phyloP scores from a whole-genome alignment of 2,113 vertebrate genomes.

The Phyllostomus discolor region DNA sequence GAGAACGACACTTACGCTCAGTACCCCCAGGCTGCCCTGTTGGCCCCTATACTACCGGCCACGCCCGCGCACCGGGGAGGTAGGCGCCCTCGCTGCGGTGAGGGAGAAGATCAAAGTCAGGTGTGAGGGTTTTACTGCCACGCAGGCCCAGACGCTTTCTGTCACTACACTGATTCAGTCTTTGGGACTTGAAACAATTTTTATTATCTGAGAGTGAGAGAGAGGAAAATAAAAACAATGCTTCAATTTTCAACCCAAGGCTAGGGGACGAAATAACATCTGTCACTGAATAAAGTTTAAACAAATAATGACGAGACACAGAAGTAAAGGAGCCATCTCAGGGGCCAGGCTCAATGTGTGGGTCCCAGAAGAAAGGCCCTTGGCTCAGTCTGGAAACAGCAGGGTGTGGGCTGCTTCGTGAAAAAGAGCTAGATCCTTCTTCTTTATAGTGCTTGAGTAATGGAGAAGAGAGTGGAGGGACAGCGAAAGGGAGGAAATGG shows the following conservation, averaged over 20 bases:
- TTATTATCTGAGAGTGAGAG: background rate
- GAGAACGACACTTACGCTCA: background rate
- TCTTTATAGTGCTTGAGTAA: rapidly evolving
- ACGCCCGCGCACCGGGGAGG: rapidly evolving
- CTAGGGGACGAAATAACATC: background rate
- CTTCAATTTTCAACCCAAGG: background rate
- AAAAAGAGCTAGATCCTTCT: background rate
- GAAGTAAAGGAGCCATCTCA: background rate
- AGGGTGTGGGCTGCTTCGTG: rapidly evolving
- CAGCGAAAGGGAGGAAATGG: background rate
- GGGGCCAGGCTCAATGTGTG: background rate
- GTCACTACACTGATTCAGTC: background rate
- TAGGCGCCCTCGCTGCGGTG: background rate
- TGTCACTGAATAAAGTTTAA: background rate
- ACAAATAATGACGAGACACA: background rate
- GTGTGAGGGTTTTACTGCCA: background rate
- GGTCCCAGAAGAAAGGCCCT: background rate
- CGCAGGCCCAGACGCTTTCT: background rate
- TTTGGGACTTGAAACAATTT: background rate
- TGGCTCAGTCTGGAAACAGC: background rate
- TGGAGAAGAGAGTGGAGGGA: background rate
- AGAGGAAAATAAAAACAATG: background rate
- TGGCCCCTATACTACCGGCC: rapidly evolving
- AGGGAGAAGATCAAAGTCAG: background rate
- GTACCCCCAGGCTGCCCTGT: rapidly evolving